These are phyloP conservation scores for Sylvia borin DNA, from an alignment of 2,797 vertebrate genomes.

Conservation along the genomic window DNA sequence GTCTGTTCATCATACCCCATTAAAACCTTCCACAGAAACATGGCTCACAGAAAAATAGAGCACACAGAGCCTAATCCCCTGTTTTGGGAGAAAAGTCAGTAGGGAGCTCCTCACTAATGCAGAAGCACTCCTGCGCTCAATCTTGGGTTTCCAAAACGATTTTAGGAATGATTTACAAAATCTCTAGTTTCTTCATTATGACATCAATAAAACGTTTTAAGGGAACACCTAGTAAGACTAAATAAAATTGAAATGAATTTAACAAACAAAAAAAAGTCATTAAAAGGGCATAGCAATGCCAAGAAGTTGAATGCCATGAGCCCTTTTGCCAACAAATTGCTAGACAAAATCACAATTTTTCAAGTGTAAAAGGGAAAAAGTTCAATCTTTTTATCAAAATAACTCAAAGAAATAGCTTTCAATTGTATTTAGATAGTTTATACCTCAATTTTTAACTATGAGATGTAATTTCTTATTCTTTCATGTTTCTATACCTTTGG, in stretches of 20 bases:
- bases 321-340: not conserved
- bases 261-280: not conserved
- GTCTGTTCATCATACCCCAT: not conserved
- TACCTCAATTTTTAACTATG: not conserved
- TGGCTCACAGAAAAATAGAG: fast-evolving
- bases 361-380: not conserved
- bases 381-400: not conserved
- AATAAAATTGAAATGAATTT: not conserved
- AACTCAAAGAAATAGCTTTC: not conserved
- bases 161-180: not conserved
- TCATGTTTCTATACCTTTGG: not conserved
- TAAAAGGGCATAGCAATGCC: not conserved
- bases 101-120: not conserved
- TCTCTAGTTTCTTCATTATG: not conserved
- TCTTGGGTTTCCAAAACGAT: not conserved
- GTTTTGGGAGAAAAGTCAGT: not conserved
- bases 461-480: not conserved
- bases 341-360: not conserved
- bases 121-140: not conserved
- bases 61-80: not conserved
- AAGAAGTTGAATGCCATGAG: not conserved
- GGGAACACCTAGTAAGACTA: fast-evolving
- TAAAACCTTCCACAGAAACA: not conserved
- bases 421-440: not conserved
- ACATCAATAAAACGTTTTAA: not conserved